Evolutionary conservation across 2,797 vertebrate genomes (phyloP).

Genomic region (Pelobates cultripes): DNA sequence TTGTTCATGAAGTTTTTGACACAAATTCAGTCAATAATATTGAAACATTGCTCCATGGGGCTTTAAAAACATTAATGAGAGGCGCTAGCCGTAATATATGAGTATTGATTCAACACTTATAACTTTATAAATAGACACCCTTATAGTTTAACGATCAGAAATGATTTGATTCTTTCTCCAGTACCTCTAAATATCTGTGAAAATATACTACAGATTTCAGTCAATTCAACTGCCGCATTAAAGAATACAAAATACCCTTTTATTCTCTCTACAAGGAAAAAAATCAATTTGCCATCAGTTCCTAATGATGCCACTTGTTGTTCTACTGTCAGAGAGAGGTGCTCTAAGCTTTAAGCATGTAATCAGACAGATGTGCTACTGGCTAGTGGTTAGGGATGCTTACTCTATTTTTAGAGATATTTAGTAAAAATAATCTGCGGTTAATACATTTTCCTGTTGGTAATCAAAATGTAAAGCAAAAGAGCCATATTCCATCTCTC

Average conservation of each 20-base stretch:
- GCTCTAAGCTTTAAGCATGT: constrained; percentile 27
- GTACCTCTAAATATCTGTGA: neutral
- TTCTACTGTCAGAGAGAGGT: constrained; percentile 16
- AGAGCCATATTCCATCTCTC: constrained; percentile 26
- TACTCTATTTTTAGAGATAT: constrained; percentile 35
- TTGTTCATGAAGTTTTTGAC: too few species aligned
- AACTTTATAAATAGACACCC: neutral
- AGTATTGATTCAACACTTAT: neutral
- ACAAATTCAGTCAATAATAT: too few species aligned
- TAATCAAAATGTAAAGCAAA: constrained; percentile 43
- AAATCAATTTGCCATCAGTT: constrained; percentile 13
- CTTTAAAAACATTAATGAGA: too few species aligned
- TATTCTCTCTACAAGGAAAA: neutral
- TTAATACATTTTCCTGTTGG: constrained; percentile 45
- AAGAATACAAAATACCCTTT: neutral
- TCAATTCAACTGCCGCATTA: constrained; percentile 4
- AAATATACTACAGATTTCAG: neutral
- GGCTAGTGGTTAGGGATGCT: constrained; percentile 26
- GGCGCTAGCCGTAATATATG: neutral
- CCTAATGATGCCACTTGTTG: constrained; percentile 27
- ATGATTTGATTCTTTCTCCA: neutral
- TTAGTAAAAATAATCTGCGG: constrained; percentile 40
- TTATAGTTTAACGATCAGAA: neutral
- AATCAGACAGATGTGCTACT: constrained; percentile 36
- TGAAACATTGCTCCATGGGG: too few species aligned